A percentile compares a stretch with the other conserved stretches of the same genome.
These are phyloP conservation scores for Cydia fagiglandana DNA, from an alignment of 1,140 invertebrate genomes.

Conservation along the genomic window DNA sequence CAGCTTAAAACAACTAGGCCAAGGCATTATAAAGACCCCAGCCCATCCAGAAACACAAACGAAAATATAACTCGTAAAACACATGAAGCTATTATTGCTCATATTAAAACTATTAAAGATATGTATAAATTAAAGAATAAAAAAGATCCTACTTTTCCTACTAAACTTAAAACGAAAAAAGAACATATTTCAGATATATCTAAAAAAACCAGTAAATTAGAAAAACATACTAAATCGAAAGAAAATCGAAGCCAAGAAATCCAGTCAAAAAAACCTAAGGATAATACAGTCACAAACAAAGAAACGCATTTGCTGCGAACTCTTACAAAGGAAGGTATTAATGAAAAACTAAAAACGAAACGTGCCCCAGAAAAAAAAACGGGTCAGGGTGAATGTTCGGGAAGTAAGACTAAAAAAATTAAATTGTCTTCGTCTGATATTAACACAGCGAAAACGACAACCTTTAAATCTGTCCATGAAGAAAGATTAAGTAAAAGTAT, in stretches of 20 bases:
- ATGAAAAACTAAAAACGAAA: neutral
- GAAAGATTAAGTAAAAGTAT: slow-evolving; percentile 7
- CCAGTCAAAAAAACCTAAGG: neutral
- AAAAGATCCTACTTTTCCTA: neutral
- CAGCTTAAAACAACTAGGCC: neutral
- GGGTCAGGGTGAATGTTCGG: neutral
- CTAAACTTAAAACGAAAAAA: slow-evolving; percentile 29
- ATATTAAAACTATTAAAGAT: slow-evolving; percentile 18
- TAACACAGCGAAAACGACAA: neutral
- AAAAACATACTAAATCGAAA: neutral
- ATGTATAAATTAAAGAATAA: slow-evolving; percentile 7
- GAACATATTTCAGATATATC: neutral
- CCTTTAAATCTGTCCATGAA: neutral
- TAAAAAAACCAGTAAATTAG: neutral
- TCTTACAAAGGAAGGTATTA: neutral
- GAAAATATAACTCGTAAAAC: neutral
- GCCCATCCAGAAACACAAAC: neutral
- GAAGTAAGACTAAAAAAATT: neutral
- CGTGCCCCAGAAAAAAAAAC: neutral
- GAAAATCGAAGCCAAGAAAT: neutral
- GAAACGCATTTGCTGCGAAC: neutral
- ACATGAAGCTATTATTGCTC: slow-evolving; percentile 7
- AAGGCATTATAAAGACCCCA: neutral
- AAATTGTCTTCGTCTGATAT: neutral
- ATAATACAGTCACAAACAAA: neutral